Evolutionary conservation across 2,888 invertebrate genomes (phyloP), one percentile per base, ranked within the genome.

Genomic region (Ornithoptera priamus): DNA sequence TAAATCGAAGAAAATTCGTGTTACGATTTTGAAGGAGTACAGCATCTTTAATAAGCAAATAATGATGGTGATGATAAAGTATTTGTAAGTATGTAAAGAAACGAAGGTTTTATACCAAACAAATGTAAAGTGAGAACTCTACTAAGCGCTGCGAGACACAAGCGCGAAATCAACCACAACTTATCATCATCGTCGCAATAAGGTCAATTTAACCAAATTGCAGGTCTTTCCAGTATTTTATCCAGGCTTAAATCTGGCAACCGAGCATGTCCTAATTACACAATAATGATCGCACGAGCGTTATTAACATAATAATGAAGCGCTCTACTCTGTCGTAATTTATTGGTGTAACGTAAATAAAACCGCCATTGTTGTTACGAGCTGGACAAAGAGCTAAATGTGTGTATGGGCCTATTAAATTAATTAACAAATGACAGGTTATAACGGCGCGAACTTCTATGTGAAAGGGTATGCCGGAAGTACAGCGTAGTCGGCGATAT

Each of bases 261-360:
- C 50, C 66, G 50, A 59, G 60, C 60, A 60, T 66, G 66, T 66
- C 66, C 66, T 66, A 66, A 66, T 66, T 66, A 66, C 60, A 39
- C 60, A 30, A 42, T 66, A 66, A 66, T 60, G 66, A 66, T 24
- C 59, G 60, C 59, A 60, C 66, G 42, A 2, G 50, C 66, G 50
- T 66, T 66, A 66, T 66, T 66, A 60, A 61, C 66, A 66, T 60
- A 61, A 66, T 66, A 66, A 66, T 66, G 66, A 66, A 66, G 66
- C 66, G 66, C 60, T 60, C 59, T 60, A 60, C 60, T 66, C 15
- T 24, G 46, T 60, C 46, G 60, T 53, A 66, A 66, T 66, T 66
- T 66, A 66, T 61, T 66, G 60, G 30, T 61, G 59, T 60, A 60
- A 66, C 66, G 66, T 60, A 66, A 66, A 66, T 66, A 66, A 66